Base-by-base conservation (phyloP, 2,113 vertebrate species). In the Capra hircus region DNA sequence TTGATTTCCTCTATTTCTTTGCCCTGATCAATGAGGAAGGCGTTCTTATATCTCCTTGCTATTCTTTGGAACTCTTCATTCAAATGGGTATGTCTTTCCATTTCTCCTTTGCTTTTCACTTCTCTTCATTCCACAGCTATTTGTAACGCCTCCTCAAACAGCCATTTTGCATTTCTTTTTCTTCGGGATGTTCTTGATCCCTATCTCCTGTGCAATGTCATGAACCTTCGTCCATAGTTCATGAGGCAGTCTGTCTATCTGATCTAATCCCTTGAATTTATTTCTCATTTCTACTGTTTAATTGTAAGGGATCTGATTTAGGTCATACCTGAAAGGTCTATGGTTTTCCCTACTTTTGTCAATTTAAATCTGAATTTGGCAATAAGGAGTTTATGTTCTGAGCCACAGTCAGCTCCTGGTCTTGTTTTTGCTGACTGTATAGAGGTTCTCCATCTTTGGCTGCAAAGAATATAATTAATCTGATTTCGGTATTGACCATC, bases 151-250 rank as follows among this genome's bases (percentile, higher is more conserved):
- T 71, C n/a, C 19, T 36, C 16, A 36, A 36, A 36, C n/a, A 36
- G n/a, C 64, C 17, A 71, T 71, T 71, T 67, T 71, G n/a, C 1
- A 5, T 71, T 71, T 71, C 4, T 36, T 21, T 71, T 36, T 21
- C 64, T 11, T 71, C 2, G 1, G n/a, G 17, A 36, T 71, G 17
- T 19, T 21, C 64, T 21, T 71, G 17, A 36, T 71, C n/a, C 64
- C 17, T 36, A 19, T 57, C 64, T 71, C 17, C n/a, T 21, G 17
- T 71, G 9, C n/a, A 71, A 6, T 71, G 64, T 5, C 9, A 71
- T 10, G 9, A 71, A 71, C 17, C 17, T 71, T 5, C 2, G 0
- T 36, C n/a, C n/a, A 12, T 71, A 71, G 64, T 71, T 71, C n/a
- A 36, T 71, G 9, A 71, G 19, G 33, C 64, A 36, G 7, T 71